These are phyloP conservation scores for Torymus aiolomorphi DNA, from an alignment of 2,888 invertebrate genomes.

Conservation along the genomic window DNA sequence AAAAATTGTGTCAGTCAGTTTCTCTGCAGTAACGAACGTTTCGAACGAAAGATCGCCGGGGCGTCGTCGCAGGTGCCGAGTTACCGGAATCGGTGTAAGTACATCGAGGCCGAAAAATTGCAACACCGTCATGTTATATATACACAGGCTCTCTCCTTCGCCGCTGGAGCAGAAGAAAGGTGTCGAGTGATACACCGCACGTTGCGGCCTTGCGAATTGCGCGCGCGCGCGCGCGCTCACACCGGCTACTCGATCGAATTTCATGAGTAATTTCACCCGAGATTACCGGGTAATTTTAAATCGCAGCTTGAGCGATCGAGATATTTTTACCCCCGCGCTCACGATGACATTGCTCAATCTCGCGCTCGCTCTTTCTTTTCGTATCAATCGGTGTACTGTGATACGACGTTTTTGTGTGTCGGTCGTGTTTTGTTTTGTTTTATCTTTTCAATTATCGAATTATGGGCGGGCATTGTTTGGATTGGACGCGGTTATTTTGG, in stretches of 20 bases:
- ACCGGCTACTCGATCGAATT: slow-evolving; percentile 53
- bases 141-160: background rate
- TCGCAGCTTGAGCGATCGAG: background rate
- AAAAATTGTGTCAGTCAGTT: slow-evolving; percentile 1
- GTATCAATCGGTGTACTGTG: background rate
- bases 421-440: too few relatives aligned
- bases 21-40: background rate
- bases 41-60: slow-evolving; percentile 13
- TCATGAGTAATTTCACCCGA: slow-evolving; percentile 55
- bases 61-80: slow-evolving; percentile 21
- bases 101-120: slow-evolving; percentile 50
- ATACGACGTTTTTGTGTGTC: too few relatives aligned
- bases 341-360: slow-evolving; percentile 20
- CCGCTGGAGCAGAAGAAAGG: slow-evolving; percentile 16
- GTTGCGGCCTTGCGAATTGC: slow-evolving; percentile 50
- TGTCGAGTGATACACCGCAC: slow-evolving; percentile 14
- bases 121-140: slow-evolving; percentile 4
- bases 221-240: background rate
- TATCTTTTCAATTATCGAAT: too few relatives aligned
- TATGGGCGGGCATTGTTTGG: too few relatives aligned
- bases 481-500: too few relatives aligned
- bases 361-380: background rate
- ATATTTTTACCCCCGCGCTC: background rate
- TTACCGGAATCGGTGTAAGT: slow-evolving; percentile 48
- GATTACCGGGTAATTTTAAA: slow-evolving; percentile 40